These are phyloP conservation scores for Callorhinus ursinus DNA, from an alignment of 2,113 vertebrate genomes.

Conservation along the genomic window DNA sequence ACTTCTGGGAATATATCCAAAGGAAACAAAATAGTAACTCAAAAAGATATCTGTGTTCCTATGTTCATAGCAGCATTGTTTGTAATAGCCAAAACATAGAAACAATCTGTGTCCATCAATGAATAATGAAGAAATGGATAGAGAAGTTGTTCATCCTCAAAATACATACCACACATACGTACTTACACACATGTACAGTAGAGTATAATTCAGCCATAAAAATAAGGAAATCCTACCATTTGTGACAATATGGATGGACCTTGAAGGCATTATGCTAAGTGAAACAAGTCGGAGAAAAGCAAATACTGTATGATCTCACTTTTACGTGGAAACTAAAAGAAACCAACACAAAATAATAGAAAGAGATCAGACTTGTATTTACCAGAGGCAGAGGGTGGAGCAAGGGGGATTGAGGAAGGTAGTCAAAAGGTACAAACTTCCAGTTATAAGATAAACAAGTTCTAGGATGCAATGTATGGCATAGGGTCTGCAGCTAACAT, in stretches of 20 bases:
- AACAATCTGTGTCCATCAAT: neutral
- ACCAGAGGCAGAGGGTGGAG: neutral
- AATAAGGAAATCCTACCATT: neutral
- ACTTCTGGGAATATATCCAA: neutral
- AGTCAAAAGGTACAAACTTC: neutral
- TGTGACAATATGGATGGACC: neutral
- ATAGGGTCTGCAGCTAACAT: no score
- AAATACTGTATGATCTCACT: neutral
- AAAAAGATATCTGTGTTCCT: neutral
- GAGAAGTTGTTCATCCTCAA: neutral
- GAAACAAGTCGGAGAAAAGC: neutral
- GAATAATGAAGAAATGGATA: neutral
- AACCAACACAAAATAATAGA: neutral
- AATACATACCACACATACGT: neutral
- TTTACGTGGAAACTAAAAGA: neutral
- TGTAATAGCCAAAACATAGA: neutral
- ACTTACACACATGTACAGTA: no score
- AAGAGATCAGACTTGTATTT: neutral
- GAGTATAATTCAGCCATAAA: neutral
- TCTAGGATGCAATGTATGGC: rapidly evolving
- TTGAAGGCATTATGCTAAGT: neutral
- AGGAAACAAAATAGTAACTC: neutral
- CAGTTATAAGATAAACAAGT: neutral
- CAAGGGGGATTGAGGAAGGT: no score
- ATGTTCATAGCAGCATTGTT: neutral